Evolutionary conservation across 2,888 invertebrate species (phyloP), one percentile per base, ranked within the genome.

Genomic region (Chorisops tibialis): DNA sequence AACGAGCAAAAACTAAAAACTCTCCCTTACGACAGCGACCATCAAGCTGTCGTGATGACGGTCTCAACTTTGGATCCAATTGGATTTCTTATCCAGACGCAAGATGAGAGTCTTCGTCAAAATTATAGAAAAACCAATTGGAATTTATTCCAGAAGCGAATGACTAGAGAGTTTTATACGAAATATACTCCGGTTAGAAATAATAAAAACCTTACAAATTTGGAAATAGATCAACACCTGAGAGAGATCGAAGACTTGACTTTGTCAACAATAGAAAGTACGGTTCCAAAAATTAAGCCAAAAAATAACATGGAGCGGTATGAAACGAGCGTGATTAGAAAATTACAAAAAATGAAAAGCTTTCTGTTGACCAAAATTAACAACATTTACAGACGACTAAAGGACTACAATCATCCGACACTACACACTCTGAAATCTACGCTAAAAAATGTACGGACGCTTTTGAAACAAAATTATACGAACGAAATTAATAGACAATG

Each of bases 341-440:
- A 35, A 12, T 21, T 49, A 6, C 45, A 59, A 50, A 38, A 14
- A 41, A 7, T 49, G 14, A 59, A 59, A 41, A 39, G 49, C 18
- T 2, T 4, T 16, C n/a, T 49, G 5, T 14, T 59, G 1, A 35
- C 39, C 1, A 43, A 18, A 12, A 14, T 59, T 18, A 30, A 48
- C 14, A 59, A 59, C 9, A 30, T 59, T 37, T 48, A 59, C 14
- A 41, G 59, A 16, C 30, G 50, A 14, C 16, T 50, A 11, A n/a
- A 35, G 50, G 50, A 50, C 50, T 50, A 30, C 50, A 50, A 50
- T 2, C 30, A 50, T 30, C 50, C 30, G 12, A 35, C 30, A 3
- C 24, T 35, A 2, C 16, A n/a, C 24, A n/a, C 12, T 9, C 21
- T 50, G 1, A 50, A 50, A 35, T 24, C 24, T 4, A 21, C 4